Percentiles rank a stretch among this genome's conserved stretches.
phyloP scores from a whole-genome alignment of 2,113 vertebrate genomes.

The Delphinus delphis region DNA sequence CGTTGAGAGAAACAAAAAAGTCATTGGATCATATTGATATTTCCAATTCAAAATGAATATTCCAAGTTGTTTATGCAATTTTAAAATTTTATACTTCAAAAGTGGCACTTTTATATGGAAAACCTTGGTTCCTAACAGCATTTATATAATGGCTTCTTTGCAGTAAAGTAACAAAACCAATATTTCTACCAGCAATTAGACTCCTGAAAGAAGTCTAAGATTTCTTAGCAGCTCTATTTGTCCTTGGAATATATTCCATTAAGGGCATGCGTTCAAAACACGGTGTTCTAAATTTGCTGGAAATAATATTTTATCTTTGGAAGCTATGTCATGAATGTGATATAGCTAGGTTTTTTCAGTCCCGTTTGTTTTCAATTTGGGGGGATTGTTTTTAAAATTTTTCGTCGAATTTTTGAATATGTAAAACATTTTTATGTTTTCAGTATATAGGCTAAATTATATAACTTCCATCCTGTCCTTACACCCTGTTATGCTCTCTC shows the following conservation, averaged over 20 bases:
- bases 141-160: neutral
- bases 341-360: slow-evolving; percentile 17
- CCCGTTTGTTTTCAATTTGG: neutral
- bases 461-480: neutral
- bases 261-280: slow-evolving; percentile 31
- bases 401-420: slow-evolving; percentile 20
- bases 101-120: neutral
- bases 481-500: neutral
- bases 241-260: slow-evolving; percentile 2
- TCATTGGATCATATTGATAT: neutral
- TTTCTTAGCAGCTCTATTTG: slow-evolving; percentile 11
- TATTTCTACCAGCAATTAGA: slow-evolving; percentile 43
- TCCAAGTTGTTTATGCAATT: neutral
- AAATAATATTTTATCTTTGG: slow-evolving; percentile 20
- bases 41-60: slow-evolving; percentile 35
- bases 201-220: slow-evolving; percentile 31
- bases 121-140: neutral
- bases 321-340: neutral
- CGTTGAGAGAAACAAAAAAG: neutral
- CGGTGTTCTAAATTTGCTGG: neutral
- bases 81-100: neutral
- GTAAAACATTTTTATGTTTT: slow-evolving; percentile 16
- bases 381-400: neutral
- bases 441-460: neutral
- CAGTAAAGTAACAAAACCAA: neutral